Base-by-base conservation (phyloP, 2,888 invertebrate species). In the Tetragnatha montana region DNA sequence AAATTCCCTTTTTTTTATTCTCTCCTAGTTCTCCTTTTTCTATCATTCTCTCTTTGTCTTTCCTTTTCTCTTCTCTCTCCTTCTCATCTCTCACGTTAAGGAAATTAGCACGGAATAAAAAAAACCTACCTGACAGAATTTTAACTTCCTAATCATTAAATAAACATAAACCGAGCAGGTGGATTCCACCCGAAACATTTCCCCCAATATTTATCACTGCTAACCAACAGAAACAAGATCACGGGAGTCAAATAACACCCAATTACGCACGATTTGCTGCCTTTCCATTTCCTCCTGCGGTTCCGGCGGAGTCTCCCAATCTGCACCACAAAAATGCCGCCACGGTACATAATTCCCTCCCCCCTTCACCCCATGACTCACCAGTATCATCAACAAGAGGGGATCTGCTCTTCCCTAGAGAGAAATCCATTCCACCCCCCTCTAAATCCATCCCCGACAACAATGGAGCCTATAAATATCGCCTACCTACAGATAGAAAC, bases 401-500 rank as follows among this genome's bases (percentile, higher is more conserved):
- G 60, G 60, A 60, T 10, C 6, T 4, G 60, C 14, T 10, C 14
- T 17, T 60, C 60, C 60, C 60, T 12, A 10, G 60, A 60, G 60
- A 17, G 60, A 60, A 60, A 17, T 60, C 10, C 17, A 60, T 60
- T 60, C 17, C 17, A 12, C 60, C 17, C 60, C 4, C 60, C 60
- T n/a, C n/a, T 17, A 60, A 60, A 60, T 60, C 60, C 35, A 35
- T 35, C 35, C 35, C 60, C 60, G 22, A 19, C 81, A 71, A 71
- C 82, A 74, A 82, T 60, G 60, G 74, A 74, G 49, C 50, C 22
- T 73, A 74, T 74, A 82, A 74, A 74, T 82, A 74, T 82, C 82
- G 71, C 50, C 60, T 17, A 60, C 17, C 60, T 60, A 12, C 14
- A 4, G 10, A 60, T 0, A 60, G 50, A 49, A 35, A 81, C 49